Evolutionary conservation across 1,140 invertebrate genomes (phyloP).

Genomic region (Drosophila baimaii): DNA sequence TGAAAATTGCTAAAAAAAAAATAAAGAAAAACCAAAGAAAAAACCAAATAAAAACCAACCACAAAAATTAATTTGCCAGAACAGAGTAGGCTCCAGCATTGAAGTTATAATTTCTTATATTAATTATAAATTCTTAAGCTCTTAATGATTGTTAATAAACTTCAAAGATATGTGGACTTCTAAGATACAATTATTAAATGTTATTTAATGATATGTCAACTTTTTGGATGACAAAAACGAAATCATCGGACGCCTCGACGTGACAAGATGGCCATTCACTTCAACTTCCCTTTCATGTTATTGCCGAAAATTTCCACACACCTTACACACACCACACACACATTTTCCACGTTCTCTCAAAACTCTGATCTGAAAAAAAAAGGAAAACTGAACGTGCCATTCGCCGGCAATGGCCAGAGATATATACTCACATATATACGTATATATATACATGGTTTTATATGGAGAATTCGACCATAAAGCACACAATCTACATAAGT

Average conservation of each 20-base stretch:
- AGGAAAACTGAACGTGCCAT: too few relatives aligned
- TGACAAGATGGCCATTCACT: conserved; percentile 15
- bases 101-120: too few relatives aligned
- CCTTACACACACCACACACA: background rate
- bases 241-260: background rate
- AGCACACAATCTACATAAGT: conserved; percentile 69
- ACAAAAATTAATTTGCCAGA: background rate
- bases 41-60: background rate
- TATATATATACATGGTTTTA: background rate
- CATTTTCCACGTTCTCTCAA: background rate
- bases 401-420: conserved; percentile 17
- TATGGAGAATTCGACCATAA: conserved; percentile 25
- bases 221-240: conserved; percentile 1
- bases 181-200: background rate
- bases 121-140: too few relatives aligned
- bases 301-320: conserved; percentile 10
- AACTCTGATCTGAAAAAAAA: conserved; percentile 14
- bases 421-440: background rate
- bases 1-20: background rate
- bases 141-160: background rate
- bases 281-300: conserved; percentile 5
- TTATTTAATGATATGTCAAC: background rate
- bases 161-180: background rate
- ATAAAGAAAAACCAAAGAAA: background rate
- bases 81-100: too few relatives aligned